Conservation (phyloP, 2,113 vertebrate genomes). For the Embiotoca jacksoni region DNA sequence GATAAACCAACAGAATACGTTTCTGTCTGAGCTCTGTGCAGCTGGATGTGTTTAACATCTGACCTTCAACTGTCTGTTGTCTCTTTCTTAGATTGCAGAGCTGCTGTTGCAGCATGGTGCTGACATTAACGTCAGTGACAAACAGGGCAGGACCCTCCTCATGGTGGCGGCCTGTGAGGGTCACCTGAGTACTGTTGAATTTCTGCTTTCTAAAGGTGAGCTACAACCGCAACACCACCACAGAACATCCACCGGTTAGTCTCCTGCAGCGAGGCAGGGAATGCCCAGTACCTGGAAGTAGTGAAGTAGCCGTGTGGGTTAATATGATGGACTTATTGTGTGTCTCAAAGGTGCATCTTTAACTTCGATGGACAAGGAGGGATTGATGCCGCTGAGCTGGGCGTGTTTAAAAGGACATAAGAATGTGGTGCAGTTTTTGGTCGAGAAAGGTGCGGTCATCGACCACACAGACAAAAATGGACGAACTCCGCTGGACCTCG, state of each 20-base stretch:
- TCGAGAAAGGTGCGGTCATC: conserved; percentile 93
- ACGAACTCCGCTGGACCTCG: conserved; percentile 94
- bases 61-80: neutral
- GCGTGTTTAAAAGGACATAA: conserved; percentile 97
- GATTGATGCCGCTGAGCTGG: conserved; percentile 95
- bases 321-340: neutral
- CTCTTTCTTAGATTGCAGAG: conserved; percentile 88
- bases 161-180: conserved; percentile 98
- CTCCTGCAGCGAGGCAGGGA: neutral
- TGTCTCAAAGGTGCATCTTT: conserved; percentile 87
- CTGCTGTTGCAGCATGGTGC: conserved; percentile 90
- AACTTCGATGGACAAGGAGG: conserved; percentile 95
- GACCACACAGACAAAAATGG: conserved; percentile 98
- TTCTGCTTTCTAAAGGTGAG: conserved; percentile 94
- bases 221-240: neutral
- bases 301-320: neutral
- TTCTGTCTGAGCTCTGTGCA: neutral
- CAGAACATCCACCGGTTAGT: neutral
- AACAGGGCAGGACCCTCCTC: conserved; percentile 94
- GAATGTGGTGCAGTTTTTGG: conserved; percentile 92
- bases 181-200: conserved; percentile 93
- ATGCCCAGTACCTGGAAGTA: neutral
- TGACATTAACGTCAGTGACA: conserved; percentile 94
- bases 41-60: neutral
- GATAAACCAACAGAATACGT: neutral